Base-by-base conservation (phyloP, 2,888 invertebrate species). In the Furcula furcula region DNA sequence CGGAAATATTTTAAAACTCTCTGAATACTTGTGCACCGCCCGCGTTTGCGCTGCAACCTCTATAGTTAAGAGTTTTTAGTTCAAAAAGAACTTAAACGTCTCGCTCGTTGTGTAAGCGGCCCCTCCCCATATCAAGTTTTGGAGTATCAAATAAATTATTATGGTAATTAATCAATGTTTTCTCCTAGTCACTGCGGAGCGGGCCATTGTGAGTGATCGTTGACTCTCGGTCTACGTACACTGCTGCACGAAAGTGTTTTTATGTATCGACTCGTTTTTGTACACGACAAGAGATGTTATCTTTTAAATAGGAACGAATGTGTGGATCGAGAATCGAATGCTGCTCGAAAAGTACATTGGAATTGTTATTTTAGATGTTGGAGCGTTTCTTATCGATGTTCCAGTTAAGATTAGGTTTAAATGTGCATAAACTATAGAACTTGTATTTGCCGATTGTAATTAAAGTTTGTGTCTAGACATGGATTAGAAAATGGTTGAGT, bases 121-220 rank as follows among this genome's bases (percentile, higher is more conserved):
- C 76, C 80, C 81, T 73, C 80, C 80, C 74, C 63, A 62, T 80
- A 82, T 84, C 85, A 79, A 83, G 82, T 85, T 87, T 83, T 78
- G 75, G 85, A 80, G 86, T 87, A 88, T 85, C 88, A 88, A 87
- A 88, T 88, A 88, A 88, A 88, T 87, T 83, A 88, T 88, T 87
- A 86, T 87, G 85, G 85, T 87, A 87, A 88, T 88, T 88, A 88
- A 88, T 88, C 88, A 88, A 85, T 82, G 87, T 88, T 87, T 87
- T 87, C 86, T 87, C 79, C 86, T 65, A 87, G 86, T 88, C 87
- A 88, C 83, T 88, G 74, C 61, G 67, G 70, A 64, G 72, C 73
- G 62, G 61, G 62, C 77, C 62, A 84, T 85, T 87, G 86, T 86
- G 83, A 86, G 76, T 84, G 86, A 86, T 85, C 82, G 83, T 75